Conservation (phyloP, 2,113 vertebrate genomes). For the Uria aalge region DNA sequence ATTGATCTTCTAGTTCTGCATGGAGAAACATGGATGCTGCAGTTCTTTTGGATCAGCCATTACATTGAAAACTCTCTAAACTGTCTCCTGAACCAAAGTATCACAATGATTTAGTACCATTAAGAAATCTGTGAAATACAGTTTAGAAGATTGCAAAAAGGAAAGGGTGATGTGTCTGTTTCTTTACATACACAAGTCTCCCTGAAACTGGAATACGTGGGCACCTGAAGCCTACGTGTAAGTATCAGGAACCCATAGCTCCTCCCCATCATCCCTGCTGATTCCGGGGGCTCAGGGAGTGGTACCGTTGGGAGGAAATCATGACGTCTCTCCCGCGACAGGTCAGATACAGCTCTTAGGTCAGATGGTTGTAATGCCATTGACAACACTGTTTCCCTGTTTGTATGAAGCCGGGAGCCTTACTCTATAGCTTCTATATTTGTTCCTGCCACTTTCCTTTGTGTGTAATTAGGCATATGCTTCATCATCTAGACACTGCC, state of each 20-base stretch:
- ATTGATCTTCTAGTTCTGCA: rapidly evolving
- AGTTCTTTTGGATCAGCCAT: background rate
- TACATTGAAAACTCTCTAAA: background rate
- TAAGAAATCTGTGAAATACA: background rate
- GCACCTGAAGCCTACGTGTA: background rate
- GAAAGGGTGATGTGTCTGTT: rapidly evolving
- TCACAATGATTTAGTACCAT: background rate
- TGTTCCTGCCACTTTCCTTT: background rate
- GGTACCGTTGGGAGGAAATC: background rate
- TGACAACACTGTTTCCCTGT: background rate
- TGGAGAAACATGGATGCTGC: background rate
- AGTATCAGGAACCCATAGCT: background rate
- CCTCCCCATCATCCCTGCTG: background rate
- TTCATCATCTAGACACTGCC: background rate
- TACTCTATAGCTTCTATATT: background rate
- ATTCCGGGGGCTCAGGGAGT: background rate
- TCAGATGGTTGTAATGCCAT: too few species aligned
- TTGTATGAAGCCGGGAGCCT: background rate
- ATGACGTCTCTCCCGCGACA: background rate
- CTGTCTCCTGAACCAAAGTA: background rate
- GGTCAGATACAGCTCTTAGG: background rate
- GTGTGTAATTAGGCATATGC: background rate
- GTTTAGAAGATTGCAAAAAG: background rate
- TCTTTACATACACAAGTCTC: background rate
- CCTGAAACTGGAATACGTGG: background rate